Evolutionary conservation across 2,888 invertebrate genomes (phyloP), one percentile per base, ranked within the genome.

Genomic region (Rhamphomyia laevipes): DNA sequence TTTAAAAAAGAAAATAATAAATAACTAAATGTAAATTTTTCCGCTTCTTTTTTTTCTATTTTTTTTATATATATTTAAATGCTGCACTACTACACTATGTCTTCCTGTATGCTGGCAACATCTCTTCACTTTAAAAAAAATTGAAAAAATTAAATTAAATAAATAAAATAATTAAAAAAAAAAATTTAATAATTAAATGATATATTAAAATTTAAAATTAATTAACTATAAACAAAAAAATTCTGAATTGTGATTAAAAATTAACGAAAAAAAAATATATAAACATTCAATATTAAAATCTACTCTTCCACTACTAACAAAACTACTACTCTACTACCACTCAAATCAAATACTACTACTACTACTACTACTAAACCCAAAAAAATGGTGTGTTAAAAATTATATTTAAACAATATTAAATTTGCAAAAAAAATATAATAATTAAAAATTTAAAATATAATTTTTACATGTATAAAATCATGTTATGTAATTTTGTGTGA

Each of bases 51-150:
- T 27, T 27, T 27, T 7, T 7, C 4, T 2, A 27, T 6, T 27
- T 27, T 27, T 35, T 35, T 35, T 35, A n/a, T 13, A 35, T n/a
- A n/a, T n/a, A 35, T n/a, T 35, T 35, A 35, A 35, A 35, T 35
- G 35, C 35, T 35, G 35, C 35, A 35, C 35, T n/a, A n/a, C 35
- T 35, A n/a, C 35, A 35, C 42, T 42, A 27, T 42, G 17, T 42
- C 23, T 42, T 42, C 42, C 42, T 42, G 42, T 27, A 16, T 42
- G 42, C 42, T 42, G 42, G 23, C 27, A 42, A 16, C 27, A 42
- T 6, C 21, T 42, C 15, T 42, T 27, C 27, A 42, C 27, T 18
- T 41, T 42, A 38, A 16, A 10, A 16, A 17, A 38, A 17, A 35
- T 27, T 27, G 2, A 37, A 38, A 38, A 38, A 16, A 37, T n/a